These are phyloP conservation scores for Lasioglossum morio DNA, from an alignment of 2,888 invertebrate species.

Conservation along the genomic window DNA sequence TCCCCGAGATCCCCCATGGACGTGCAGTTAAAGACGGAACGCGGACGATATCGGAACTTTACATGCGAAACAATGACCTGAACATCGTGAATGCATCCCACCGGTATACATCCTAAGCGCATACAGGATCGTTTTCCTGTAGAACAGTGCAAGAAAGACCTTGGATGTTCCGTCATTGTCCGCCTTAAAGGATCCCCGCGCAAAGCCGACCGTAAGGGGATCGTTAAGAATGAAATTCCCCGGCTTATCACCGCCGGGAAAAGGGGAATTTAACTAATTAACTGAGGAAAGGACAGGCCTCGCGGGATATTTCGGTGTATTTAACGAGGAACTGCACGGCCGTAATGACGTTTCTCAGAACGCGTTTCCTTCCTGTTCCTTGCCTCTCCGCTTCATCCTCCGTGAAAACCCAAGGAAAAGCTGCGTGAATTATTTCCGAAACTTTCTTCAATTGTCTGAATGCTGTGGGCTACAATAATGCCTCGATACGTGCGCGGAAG, in stretches of 20 bases:
- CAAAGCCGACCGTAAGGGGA: conserved; percentile 49
- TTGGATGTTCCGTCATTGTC: conserved; percentile 67
- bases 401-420: neutral
- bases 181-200: conserved; percentile 67
- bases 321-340: conserved; percentile 73
- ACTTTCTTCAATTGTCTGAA: conserved; percentile 27
- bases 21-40: conserved; percentile 59
- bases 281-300: conserved; percentile 72
- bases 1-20: conserved; percentile 20
- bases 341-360: conserved; percentile 71
- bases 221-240: conserved; percentile 75
- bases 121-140: conserved; percentile 52
- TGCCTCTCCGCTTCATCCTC: too few species aligned
- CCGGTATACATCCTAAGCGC: conserved; percentile 53
- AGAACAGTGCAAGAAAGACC: conserved; percentile 41
- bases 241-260: conserved; percentile 71
- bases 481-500: neutral
- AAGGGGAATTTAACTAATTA: conserved; percentile 76
- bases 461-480: conserved; percentile 9
- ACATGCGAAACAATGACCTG: conserved; percentile 62
- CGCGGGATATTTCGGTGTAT: conserved; percentile 70
- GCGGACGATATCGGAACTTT: conserved; percentile 58
- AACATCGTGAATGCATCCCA: conserved; percentile 66
- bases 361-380: conserved; percentile 29
- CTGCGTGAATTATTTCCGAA: conserved; percentile 22